These are phyloP conservation scores for Varecia variegata DNA, from an alignment of 2,797 vertebrate species.

Conservation along the genomic window DNA sequence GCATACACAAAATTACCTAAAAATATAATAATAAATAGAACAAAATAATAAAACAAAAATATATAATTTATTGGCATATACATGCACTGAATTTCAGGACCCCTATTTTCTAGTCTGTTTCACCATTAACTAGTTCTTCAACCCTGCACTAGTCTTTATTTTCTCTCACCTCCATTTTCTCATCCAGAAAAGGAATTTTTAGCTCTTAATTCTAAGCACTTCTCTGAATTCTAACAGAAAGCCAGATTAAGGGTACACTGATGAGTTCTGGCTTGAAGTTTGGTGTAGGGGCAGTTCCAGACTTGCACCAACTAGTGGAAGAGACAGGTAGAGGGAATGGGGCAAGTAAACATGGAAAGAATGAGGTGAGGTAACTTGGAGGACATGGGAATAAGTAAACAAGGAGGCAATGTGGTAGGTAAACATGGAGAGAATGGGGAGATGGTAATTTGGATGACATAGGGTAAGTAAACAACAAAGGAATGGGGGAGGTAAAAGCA, in stretches of 20 bases:
- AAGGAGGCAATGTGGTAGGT: neutral
- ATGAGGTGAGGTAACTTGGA: neutral
- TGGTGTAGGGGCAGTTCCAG: neutral
- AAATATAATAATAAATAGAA: neutral
- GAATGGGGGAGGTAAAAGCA: neutral
- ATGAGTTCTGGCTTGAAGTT: neutral
- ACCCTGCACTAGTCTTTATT: neutral
- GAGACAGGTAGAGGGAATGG: neutral
- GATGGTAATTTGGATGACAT: too few species aligned
- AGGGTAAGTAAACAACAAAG: neutral
- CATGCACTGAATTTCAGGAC: neutral
- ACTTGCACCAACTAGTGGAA: neutral
- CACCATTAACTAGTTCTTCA: neutral
- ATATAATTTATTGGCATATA: neutral
- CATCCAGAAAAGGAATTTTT: neutral
- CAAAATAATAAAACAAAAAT: neutral
- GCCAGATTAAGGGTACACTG: neutral
- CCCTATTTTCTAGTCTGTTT: neutral
- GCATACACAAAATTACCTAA: neutral
- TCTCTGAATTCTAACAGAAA: neutral
- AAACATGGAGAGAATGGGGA: neutral
- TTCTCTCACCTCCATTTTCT: neutral
- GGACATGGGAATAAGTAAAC: neutral
- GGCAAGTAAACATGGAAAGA: neutral
- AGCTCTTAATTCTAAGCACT: neutral